Evolutionary conservation across 2,797 vertebrate species (phyloP).

Genomic region (Manis javanica): DNA sequence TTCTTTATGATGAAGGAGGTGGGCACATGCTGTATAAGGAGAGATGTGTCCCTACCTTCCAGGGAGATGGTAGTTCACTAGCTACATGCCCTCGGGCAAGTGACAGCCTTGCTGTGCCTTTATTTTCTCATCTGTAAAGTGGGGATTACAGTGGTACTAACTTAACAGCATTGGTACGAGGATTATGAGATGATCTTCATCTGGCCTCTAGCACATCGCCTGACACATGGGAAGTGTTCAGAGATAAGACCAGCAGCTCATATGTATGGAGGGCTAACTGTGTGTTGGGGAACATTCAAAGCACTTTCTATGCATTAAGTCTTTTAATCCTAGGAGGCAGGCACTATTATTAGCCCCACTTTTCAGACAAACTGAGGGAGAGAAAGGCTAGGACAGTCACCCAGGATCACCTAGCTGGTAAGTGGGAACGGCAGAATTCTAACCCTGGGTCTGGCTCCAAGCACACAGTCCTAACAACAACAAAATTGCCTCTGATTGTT

Average conservation of each 20-base stretch:
- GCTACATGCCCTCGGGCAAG: neutral
- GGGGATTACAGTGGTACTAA: neutral
- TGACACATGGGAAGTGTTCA: neutral
- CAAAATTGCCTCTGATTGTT: neutral
- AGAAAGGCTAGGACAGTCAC: neutral
- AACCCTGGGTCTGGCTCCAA: neutral
- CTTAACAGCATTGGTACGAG: neutral
- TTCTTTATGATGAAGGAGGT: neutral
- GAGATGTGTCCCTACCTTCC: neutral
- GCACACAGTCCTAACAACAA: neutral
- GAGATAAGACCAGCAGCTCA: neutral
- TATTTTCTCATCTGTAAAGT: neutral
- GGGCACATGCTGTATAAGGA: neutral
- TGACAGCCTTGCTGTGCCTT: neutral
- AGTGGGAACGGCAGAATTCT: neutral
- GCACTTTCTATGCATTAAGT: neutral
- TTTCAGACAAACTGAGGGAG: conserved; percentile 33
- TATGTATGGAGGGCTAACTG: neutral
- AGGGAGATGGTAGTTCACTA: neutral
- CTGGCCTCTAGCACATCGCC: neutral
- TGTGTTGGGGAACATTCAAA: neutral
- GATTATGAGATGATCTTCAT: neutral
- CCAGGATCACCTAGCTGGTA: neutral
- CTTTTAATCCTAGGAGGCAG: neutral
- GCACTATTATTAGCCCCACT: neutral